These are phyloP conservation scores for Cryptotermes secundus DNA, from an alignment of 1,140 invertebrate species.

Conservation along the genomic window DNA sequence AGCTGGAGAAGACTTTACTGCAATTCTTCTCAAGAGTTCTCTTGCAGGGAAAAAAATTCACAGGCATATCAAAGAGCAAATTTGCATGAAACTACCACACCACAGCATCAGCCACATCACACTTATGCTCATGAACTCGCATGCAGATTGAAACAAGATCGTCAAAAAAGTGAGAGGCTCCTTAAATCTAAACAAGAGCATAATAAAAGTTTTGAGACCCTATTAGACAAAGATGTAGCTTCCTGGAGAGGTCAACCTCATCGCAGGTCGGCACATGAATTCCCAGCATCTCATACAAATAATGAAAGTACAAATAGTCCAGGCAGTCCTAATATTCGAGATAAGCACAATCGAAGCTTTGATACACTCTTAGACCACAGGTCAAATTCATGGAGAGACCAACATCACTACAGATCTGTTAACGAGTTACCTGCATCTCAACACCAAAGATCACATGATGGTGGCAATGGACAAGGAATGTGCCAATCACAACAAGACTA, in stretches of 20 bases:
- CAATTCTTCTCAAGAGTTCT: neutral
- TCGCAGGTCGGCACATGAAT: slow-evolving; percentile 27
- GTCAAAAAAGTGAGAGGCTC: neutral
- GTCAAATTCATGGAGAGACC: slow-evolving; percentile 45
- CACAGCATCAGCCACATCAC: neutral
- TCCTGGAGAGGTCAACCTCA: slow-evolving; percentile 24
- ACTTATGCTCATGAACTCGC: slow-evolving; percentile 8
- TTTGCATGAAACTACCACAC: neutral
- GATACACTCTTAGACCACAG: slow-evolving; percentile 43
- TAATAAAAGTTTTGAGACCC: slow-evolving; percentile 24
- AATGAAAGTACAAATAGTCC: slow-evolving; percentile 18
- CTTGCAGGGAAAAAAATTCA: neutral
- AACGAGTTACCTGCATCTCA: slow-evolving; percentile 35
- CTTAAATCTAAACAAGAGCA: slow-evolving; percentile 14
- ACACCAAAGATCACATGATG: slow-evolving; percentile 37
- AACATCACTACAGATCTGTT: slow-evolving; percentile 42
- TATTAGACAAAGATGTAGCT: slow-evolving; percentile 13
- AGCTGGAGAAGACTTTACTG: neutral
- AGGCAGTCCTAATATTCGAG: slow-evolving; percentile 35
- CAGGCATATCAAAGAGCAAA: neutral
- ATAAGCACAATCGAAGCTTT: slow-evolving; percentile 39
- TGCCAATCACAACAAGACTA: neutral
- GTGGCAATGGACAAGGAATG: slow-evolving; percentile 32
- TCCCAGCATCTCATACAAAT: slow-evolving; percentile 20
- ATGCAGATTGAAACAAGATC: neutral